Base-by-base conservation (phyloP, 2,888 invertebrate genomes). In the Pemphredon lugubris region DNA sequence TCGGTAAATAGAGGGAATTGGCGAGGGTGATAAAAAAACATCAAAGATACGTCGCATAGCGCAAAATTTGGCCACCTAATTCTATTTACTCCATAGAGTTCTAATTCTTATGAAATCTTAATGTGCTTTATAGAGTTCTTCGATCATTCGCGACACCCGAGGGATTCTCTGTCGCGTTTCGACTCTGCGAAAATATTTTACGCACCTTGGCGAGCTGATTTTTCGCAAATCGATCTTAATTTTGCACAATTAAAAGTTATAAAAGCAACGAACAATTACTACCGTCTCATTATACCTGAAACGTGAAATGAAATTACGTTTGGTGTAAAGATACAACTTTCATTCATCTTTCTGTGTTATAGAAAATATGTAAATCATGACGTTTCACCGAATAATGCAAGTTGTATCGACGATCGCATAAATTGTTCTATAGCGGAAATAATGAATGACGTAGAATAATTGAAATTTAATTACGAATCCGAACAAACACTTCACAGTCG, bases 11-110 rank as follows among this genome's bases (percentile, higher is more conserved):
- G 2, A 11, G 34, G n/a, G 34, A n/a, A 11, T 7, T 34, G n/a
- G n/a, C n/a, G 34, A 34, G 11, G 34, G 9, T 4, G 34, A 11
- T 7, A 7, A 34, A 34, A 34, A 34, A 34, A 7, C 11, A 11
- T 2, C 6, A 34, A 2, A 11, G 48, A 20, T 32, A 39, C n/a
- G 51, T 21, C 42, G 61, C 37, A 61, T 61, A 66, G 60, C 67
- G 45, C 45, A 63, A 74, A 69, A 75, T 65, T 74, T 64, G 40
- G 9, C 54, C 47, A 47, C 57, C 55, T 73, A 74, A 74, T 74
- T 74, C 69, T 64, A 65, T 74, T 64, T 65, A 45, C 64, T 30
- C 44, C 44, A 11, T 34, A n/a, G 2, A 34, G 5, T 30, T 30
- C 7, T 30, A 30, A n/a, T n/a, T n/a, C n/a, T n/a, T n/a, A n/a